phyloP scores from a whole-genome alignment of 2,888 invertebrate species.

The Synergus laeviventris region DNA sequence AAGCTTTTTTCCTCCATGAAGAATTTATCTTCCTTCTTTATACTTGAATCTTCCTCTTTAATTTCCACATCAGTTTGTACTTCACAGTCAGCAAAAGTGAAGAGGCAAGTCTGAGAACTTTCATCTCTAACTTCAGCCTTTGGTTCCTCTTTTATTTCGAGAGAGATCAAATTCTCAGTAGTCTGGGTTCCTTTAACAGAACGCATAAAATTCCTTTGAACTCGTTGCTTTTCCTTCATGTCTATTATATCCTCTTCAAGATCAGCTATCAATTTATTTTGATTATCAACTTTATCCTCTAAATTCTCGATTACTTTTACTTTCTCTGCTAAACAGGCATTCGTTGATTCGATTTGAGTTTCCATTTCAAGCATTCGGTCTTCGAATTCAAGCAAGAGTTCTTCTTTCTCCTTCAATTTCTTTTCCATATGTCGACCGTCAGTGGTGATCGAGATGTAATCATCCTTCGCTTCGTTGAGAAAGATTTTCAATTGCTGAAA shows the following conservation, averaged over 20 bases:
- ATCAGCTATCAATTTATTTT: conserved; percentile 44
- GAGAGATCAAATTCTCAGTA: neutral
- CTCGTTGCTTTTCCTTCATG: conserved; percentile 42
- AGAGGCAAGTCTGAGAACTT: conserved; percentile 53
- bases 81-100: neutral
- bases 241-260: conserved; percentile 45
- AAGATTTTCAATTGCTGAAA: conserved; percentile 66
- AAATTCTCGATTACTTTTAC: conserved; percentile 59
- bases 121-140: conserved; percentile 43
- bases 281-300: conserved; percentile 62
- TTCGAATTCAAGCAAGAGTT: conserved; percentile 56
- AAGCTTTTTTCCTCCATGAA: conserved; percentile 51
- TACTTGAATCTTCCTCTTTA: neutral
- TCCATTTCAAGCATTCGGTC: conserved; percentile 67
- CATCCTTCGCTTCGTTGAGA: conserved; percentile 71
- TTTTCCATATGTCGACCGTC: conserved; percentile 58
- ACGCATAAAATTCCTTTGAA: conserved; percentile 1
- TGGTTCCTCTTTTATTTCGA: neutral
- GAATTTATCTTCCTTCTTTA: neutral
- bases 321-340: conserved; percentile 63
- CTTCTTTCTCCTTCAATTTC: conserved; percentile 59
- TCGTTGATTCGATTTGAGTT: conserved; percentile 60
- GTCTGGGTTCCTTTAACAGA: conserved; percentile 44
- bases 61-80: conserved; percentile 2
- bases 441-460: conserved; percentile 64